Evolutionary conservation across 2,113 vertebrate species (phyloP), one percentile per base, ranked within the genome.

Genomic region (Datnioides undecimradiatus): DNA sequence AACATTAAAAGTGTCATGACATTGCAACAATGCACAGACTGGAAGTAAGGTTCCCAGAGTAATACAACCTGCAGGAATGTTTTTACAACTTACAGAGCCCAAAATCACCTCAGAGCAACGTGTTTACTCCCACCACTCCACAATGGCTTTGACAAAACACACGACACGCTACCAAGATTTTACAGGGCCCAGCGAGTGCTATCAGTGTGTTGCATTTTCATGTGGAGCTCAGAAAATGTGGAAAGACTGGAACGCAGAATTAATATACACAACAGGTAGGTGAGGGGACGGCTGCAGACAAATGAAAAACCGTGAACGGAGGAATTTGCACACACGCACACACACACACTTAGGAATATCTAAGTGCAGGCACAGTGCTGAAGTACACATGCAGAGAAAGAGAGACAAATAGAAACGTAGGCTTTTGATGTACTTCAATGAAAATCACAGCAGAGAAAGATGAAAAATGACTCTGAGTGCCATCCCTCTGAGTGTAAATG

Each of bases 141-240:
- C 31, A 40, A 46, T 3, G 2, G 6, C 63, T 54, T 74, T 5
- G 27, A 77, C 66, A 75, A 82, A 63, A 80, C 41, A 59, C 25
- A 41, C 49, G 54, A 65, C 16, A 38, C 1, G 1, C 45, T 69
- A 45, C 72, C 55, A 79, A 57, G 31, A 72, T 27, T 71, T 67
- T 11, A 76, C 34, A 45, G 71, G 34, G 10, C 16, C 58, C 40
- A 19, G 58, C 0, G 59, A 49, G 38, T 19, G 14, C 38, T 36
- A 36, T 71, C 41, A 58, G 10, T n/a, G n/a, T n/a, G 4, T 55
- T 5, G n/a, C 14, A 27, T 19, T 52, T 82, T 82, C 4, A 55
- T n/a, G 41, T 29, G 29, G 43, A 57, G 52, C 69, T 79, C 10
- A 72, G 34, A 78, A 69, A 80, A 84, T 68, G 52, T 59, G 23